Evolutionary conservation across 2,888 invertebrate genomes (phyloP), one percentile per base, ranked within the genome.

Genomic region (Leucoptera coffeella): DNA sequence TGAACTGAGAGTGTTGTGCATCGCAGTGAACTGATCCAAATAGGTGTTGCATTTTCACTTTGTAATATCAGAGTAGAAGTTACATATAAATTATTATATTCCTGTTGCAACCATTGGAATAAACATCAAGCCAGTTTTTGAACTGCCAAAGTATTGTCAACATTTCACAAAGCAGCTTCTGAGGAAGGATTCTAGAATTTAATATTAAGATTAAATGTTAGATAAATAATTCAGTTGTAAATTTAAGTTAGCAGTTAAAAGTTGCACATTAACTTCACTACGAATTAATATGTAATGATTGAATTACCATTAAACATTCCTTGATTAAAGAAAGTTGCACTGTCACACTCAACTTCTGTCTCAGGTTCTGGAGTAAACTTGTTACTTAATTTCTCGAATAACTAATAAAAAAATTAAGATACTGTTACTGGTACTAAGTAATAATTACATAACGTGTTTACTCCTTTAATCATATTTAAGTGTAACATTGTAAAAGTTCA

Each of bases 231-330:
- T 65, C 67, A 65, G 60, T 61, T 64, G 49, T 69, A 58, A 65
- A 58, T 64, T 65, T 67, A 69, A 67, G 65, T 65, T 69, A 65
- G 67, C 61, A 56, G 58, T 50, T 54, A 65, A 59, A 58, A 47
- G 51, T 60, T 57, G 58, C 64, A 67, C 62, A 59, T 60, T 55
- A 50, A 55, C 45, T 57, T n/a, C n/a, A n/a, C n/a, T n/a, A n/a
- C n/a, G n/a, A n/a, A n/a, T n/a, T n/a, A n/a, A n/a, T n/a, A 55
- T 52, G 59, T 56, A 60, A 65, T 69, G 67, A 65, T 67, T 65
- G 62, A 59, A 61, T 59, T 67, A 67, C 67, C 57, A 56, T 62
- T 61, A 57, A 60, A 69, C 69, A 69, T 69, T 69, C 69, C 69
- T 65, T 61, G 19, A n/a, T n/a, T n/a, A n/a, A n/a, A n/a, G n/a